Evolutionary conservation across 2,113 vertebrate species (phyloP).

Genomic region (Neogobius melanostomus): DNA sequence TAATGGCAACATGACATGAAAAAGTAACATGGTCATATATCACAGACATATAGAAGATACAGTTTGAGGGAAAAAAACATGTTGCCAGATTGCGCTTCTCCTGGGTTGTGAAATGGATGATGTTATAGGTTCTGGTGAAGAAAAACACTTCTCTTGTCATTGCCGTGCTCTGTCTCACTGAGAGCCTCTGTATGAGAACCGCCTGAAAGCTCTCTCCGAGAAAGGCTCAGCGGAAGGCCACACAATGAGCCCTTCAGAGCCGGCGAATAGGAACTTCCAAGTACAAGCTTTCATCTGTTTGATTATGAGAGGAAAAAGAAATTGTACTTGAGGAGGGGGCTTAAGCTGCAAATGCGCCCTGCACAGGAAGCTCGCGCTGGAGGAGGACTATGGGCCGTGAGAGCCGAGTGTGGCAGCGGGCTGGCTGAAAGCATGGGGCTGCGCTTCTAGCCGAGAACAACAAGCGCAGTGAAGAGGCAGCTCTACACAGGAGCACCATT

Average conservation of each 20-base stretch:
- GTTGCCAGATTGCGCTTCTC: slow-evolving; percentile 32
- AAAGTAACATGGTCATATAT: no score
- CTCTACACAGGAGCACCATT: slow-evolving; percentile 67
- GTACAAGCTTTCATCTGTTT: slow-evolving; percentile 71
- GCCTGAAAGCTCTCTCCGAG: slow-evolving; percentile 63
- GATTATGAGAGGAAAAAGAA: slow-evolving; percentile 70
- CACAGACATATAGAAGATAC: no score
- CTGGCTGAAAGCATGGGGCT: slow-evolving; percentile 77
- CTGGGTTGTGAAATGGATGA: slow-evolving; percentile 6
- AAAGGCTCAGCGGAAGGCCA: slow-evolving; percentile 63
- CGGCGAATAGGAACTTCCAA: slow-evolving; percentile 62
- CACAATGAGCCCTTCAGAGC: slow-evolving; percentile 69
- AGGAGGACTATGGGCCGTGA: slow-evolving; percentile 69
- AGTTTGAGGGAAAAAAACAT: not conserved
- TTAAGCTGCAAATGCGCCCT: slow-evolving; percentile 59
- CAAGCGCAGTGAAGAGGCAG: slow-evolving; percentile 70
- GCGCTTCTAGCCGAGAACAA: slow-evolving; percentile 76
- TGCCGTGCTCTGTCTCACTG: slow-evolving; percentile 34
- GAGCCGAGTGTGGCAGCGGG: slow-evolving; percentile 65
- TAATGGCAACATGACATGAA: no score
- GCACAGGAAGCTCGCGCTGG: slow-evolving; percentile 75
- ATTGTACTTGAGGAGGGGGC: slow-evolving; percentile 61
- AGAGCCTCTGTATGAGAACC: slow-evolving; percentile 64
- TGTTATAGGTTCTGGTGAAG: slow-evolving; percentile 41
- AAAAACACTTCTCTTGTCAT: slow-evolving; percentile 56